These are phyloP conservation scores for Palythoa grandiflora DNA, from an alignment of 92 coral and sea anemone genomes.

Conservation along the genomic window DNA sequence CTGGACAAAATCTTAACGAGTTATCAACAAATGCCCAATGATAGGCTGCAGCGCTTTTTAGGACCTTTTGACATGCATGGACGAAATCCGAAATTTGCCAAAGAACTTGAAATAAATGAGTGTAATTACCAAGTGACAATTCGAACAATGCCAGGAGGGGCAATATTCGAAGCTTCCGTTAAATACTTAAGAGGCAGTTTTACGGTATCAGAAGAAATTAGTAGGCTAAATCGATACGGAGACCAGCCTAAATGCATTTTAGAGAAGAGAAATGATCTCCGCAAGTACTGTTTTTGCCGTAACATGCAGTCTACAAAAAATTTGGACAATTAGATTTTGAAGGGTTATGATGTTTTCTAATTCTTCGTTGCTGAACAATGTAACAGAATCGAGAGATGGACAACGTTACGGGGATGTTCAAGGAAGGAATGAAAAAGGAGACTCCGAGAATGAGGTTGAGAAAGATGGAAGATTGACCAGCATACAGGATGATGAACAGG, in stretches of 20 bases:
- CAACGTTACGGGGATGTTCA: too few species aligned
- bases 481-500: too few species aligned
- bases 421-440: too few species aligned
- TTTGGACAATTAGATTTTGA: too few species aligned
- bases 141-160: slow-evolving; percentile 80
- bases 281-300: too few species aligned
- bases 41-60: slow-evolving; percentile 64
- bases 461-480: too few species aligned
- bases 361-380: too few species aligned
- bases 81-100: slow-evolving; percentile 72
- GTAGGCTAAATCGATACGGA: slow-evolving; percentile 82
- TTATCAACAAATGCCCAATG: slow-evolving; percentile 79
- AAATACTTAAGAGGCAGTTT: slow-evolving; percentile 58
- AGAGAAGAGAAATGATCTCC: slow-evolving; percentile 65
- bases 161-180: slow-evolving; percentile 77
- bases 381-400: too few species aligned
- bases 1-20: slow-evolving; percentile 70
- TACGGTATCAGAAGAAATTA: slow-evolving; percentile 69
- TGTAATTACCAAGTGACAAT: slow-evolving; percentile 82
- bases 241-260: slow-evolving; percentile 86
- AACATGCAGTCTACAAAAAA: too few species aligned
- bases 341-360: too few species aligned
- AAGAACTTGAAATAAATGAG: slow-evolving; percentile 41
- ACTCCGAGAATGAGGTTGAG: too few species aligned
- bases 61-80: slow-evolving; percentile 85